phyloP scores from a whole-genome alignment of 2,113 vertebrate species.

The Monopterus albus region DNA sequence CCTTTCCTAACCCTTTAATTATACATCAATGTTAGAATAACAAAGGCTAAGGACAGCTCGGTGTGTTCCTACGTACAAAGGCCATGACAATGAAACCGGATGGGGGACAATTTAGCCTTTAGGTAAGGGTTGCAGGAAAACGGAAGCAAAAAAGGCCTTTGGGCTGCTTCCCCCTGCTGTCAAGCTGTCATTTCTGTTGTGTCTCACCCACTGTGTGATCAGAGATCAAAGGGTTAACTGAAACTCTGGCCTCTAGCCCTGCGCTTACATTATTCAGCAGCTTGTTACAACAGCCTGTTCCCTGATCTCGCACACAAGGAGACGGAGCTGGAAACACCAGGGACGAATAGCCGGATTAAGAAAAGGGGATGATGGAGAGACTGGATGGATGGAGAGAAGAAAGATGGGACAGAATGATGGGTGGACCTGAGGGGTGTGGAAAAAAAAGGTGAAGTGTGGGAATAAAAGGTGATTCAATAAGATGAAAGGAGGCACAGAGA shows the following conservation, averaged over 20 bases:
- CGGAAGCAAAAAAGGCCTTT: conserved; percentile 46
- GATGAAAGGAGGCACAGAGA: conserved; percentile 72
- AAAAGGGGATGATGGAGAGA: conserved; percentile 58
- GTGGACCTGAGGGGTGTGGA: conserved; percentile 36
- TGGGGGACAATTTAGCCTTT: conserved; percentile 49
- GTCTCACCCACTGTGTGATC: conserved; percentile 70
- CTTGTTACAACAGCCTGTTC: conserved; percentile 78
- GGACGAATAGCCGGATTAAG: conserved; percentile 70
- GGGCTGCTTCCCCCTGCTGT: conserved; percentile 57
- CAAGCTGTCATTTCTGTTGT: conserved; percentile 63
- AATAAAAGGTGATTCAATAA: conserved; percentile 22
- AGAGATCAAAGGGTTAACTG: conserved; percentile 80
- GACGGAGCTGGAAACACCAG: conserved; percentile 63
- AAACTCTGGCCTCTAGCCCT: conserved; percentile 72
- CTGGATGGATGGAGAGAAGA: conserved; percentile 47
- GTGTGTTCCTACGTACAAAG: conserved; percentile 60
- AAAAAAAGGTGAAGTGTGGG: conserved; percentile 7
- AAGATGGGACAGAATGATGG: conserved; percentile 53
- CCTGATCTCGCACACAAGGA: conserved; percentile 73
- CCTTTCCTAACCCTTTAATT: conserved; percentile 80
- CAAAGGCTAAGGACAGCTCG: conserved; percentile 56
- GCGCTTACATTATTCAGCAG: conserved; percentile 81
- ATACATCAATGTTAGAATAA: conserved; percentile 79
- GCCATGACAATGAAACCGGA: conserved; percentile 59
- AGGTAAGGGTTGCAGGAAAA: conserved; percentile 38